Base-by-base conservation (phyloP, 2,797 vertebrate species). In the Aplochiton taeniatus region DNA sequence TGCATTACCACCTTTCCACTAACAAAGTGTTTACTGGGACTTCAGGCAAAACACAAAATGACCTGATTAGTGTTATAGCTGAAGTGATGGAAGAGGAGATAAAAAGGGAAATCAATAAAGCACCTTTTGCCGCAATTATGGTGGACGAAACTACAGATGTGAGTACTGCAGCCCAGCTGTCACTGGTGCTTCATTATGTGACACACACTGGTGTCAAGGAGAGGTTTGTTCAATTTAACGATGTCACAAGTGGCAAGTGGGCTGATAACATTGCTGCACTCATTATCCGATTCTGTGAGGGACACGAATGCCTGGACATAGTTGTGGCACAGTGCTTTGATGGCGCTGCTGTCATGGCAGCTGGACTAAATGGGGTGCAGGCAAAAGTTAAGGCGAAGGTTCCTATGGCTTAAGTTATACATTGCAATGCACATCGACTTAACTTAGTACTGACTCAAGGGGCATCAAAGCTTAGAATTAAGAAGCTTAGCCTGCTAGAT, bases 281-380 rank as follows among this genome's bases (percentile, higher is more conserved):
- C 4, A 73, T 78, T 31, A 13, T 81, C 60, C 0, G 9, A 9
- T 74, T 75, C 12, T 17, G 68, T n/a, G 51, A 48, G 61, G 62
- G 75, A 66, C 0, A 65, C 9, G 47, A 75, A 43, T 31, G 67
- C 41, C 51, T 77, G 56, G 49, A 58, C 50, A 74, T 79, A 75
- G 63, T 76, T 66, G 72, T 77, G 63, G 70, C 71, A 44, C 63
- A 74, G 66, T 72, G 72, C 44, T 75, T 55, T 53, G 63, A 74
- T 42, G 61, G 68, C 4, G 65, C 74, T 9, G 47, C 52, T 0
- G 61, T 71, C 7, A 65, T 71, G 73, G 8, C 64, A 4, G 75
- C 72, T 67, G 69, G 69, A 67, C 8, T 69, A 63, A 78, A 80
- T 68, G 58, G 62, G 11, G 65, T 78, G 67, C 61, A 75, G 31